phyloP scores from a whole-genome alignment of 1,140 invertebrate species.

The Zophobas atratus region DNA sequence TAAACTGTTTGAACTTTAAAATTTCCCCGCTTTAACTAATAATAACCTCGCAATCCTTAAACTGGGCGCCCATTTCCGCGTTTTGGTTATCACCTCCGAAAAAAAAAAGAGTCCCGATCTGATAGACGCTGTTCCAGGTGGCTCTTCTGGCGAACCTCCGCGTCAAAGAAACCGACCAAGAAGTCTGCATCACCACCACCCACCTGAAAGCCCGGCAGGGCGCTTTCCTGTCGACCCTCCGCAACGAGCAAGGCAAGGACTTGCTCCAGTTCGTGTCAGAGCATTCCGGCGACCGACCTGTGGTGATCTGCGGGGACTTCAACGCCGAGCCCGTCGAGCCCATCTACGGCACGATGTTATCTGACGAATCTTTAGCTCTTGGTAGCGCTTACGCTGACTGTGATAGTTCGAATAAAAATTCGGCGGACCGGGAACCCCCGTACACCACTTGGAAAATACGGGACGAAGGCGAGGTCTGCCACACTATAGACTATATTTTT shows the following conservation, averaged over 20 bases:
- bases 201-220: slow-evolving; percentile 85
- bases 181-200: slow-evolving; percentile 81
- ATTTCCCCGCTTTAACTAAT: no score
- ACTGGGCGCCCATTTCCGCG: no score
- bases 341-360: slow-evolving; percentile 76
- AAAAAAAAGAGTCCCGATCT: not conserved
- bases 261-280: slow-evolving; percentile 75
- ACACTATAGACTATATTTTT: slow-evolving; percentile 88
- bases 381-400: slow-evolving; percentile 71
- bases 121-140: slow-evolving; percentile 69
- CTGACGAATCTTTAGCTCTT: slow-evolving; percentile 67
- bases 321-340: slow-evolving; percentile 85
- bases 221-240: slow-evolving; percentile 77
- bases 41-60: no score
- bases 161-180: slow-evolving; percentile 71
- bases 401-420: slow-evolving; percentile 52
- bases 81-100: no score
- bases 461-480: slow-evolving; percentile 80
- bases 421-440: slow-evolving; percentile 74
- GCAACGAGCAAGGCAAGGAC: slow-evolving; percentile 85
- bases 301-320: slow-evolving; percentile 84
- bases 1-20: no score
- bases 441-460: slow-evolving; percentile 88
- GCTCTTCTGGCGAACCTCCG: slow-evolving; percentile 75
- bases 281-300: slow-evolving; percentile 71